Base-by-base conservation (phyloP, 2,888 invertebrate species). In the Sepiola atlantica region DNA sequence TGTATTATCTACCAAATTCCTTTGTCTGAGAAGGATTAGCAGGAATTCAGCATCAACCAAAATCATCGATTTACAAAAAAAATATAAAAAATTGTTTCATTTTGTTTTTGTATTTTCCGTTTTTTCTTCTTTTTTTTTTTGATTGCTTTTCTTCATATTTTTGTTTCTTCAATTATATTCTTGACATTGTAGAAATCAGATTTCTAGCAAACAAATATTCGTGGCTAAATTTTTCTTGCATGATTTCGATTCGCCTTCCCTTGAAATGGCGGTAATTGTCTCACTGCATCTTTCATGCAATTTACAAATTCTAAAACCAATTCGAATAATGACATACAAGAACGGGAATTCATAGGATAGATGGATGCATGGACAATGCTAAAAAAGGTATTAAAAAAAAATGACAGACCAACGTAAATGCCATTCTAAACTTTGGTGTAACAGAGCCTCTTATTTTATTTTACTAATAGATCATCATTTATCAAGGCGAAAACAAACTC, bases 1-100 rank as follows among this genome's bases (percentile, higher is more conserved):
- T n/a, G 77, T n/a, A 77, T 77, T 77, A 77, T 77, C n/a, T 77
- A 77, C 77, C 77, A 77, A 77, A 77, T 77, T 77, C 77, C 77
- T 77, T n/a, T 77, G 77, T 77, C 77, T n/a, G 77, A n/a, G n/a
- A 77, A 77, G 12, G 77, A 77, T 77, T n/a, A 77, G n/a, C 77
- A 77, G n/a, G 8, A 4, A 77, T 77, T 77, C 77, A 77, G 28
- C 77, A n/a, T 77, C 77, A 4, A 77, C 77, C 28, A n/a, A 77
- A 77, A 28, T 77, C 10, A 77, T 28, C 12, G 77, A 77, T 77
- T 77, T 61, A 61, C 61, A 8, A 18, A 57, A 57, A n/a, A n/a
- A n/a, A n/a, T n/a, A n/a, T n/a, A n/a, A n/a, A n/a, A n/a, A n/a
- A n/a, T n/a, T n/a, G n/a, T 61, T 61, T 61, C 28, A 8, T 4